A percentile compares a stretch with the other conserved stretches of the same genome.
These are phyloP conservation scores for Parasteatoda tepidariorum DNA, from an alignment of 1,140 invertebrate genomes.

Conservation along the genomic window DNA sequence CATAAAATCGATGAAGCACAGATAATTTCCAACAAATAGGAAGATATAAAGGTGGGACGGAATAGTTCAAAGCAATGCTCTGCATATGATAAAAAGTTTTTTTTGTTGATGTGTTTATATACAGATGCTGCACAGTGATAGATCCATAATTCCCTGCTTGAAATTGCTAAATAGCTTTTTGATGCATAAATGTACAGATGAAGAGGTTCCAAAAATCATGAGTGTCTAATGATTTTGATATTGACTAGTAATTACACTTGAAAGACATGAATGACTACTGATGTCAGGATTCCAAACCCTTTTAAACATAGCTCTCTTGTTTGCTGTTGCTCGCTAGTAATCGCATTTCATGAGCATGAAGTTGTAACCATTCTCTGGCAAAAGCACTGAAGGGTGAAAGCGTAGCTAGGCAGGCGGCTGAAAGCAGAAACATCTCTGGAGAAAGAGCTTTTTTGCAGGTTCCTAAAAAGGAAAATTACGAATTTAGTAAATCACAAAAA, in stretches of 20 bases:
- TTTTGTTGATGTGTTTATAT: too few species aligned
- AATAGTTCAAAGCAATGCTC: too few species aligned
- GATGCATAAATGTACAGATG: too few species aligned
- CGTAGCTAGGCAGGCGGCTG: conserved; percentile 47
- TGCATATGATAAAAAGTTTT: too few species aligned
- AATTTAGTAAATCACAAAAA: neutral
- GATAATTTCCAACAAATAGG: too few species aligned
- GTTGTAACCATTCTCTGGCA: conserved; percentile 26
- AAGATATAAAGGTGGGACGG: too few species aligned
- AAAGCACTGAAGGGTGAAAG: conserved; percentile 11
- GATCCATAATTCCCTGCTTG: too few species aligned
- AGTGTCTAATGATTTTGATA: too few species aligned
- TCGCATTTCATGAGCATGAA: conserved; percentile 52
- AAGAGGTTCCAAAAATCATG: too few species aligned
- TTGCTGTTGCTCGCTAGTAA: conserved; percentile 15
- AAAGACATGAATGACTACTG: neutral
- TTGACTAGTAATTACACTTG: neutral
- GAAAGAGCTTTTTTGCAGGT: conserved; percentile 50
- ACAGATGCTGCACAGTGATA: too few species aligned
- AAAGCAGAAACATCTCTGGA: conserved; percentile 41
- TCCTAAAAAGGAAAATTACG: conserved; percentile 17
- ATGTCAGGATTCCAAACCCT: neutral
- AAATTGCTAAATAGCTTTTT: too few species aligned
- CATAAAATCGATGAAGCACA: too few species aligned
- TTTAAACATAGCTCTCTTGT: conserved; percentile 53